Evolutionary conservation across 2,888 invertebrate genomes (phyloP), one percentile per base, ranked within the genome.

Genomic region (Tuta absoluta): DNA sequence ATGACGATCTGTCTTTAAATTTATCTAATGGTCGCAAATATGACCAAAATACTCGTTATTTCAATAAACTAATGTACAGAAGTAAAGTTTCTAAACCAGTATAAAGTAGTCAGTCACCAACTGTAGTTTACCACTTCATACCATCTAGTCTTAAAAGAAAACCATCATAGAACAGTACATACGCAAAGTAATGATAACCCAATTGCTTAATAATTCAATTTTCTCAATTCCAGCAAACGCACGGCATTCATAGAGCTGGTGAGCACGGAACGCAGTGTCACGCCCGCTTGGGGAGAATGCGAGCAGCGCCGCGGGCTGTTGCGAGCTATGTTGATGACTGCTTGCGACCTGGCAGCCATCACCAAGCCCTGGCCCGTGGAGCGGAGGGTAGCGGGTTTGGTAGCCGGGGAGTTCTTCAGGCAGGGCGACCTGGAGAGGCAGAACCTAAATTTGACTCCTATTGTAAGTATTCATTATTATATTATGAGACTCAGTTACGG

Each of bases 341-440:
- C 97, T 48, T 98, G 98, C 87, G 98, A 98, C 93, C 92, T 98
- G 72, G 97, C 98, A 64, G 98, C 98, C 70, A 98, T 98, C 78
- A 97, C 97, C 62, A 98, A 98, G 84, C 98, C 98, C 0, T 98
- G 98, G 98, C 95, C 96, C 7, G 95, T 97, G 63, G 98, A 98
- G 86, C 95, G 96, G 74, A 94, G 97, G 67, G 97, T 98, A n/a
- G 98, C 98, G 1, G 97, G 97, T 71, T 91, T 98, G 41, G 98
- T 98, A 0, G 97, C 97, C 69, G 96, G 96, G 1, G 98, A 98
- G 87, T 98, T 98, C 92, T 98, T 98, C 86, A 95, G 98, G 68
- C 98, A 98, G 87, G 98, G 98, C 24, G 98, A 98, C 81, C 95
- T 97, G 77, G 98, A 98, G 87, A 93, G 97, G 75, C 94, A 95